Percentiles rank a stretch among this genome's conserved stretches.
Conservation (phyloP, 2,888 invertebrate species). For the Ophioninae sp. region DNA sequence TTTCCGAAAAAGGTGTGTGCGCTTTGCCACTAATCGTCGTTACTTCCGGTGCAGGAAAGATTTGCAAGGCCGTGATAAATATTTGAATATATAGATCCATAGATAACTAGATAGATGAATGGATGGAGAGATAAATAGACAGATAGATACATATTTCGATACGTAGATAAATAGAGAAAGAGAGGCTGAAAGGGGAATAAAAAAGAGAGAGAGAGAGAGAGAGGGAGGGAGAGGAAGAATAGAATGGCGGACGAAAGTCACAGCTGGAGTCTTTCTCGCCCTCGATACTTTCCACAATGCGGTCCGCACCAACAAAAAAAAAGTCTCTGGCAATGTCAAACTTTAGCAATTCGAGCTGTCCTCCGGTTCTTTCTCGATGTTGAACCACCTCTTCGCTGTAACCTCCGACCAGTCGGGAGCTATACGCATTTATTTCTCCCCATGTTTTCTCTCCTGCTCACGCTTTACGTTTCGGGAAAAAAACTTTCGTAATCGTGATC, state of each 20-base stretch:
- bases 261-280: conserved; percentile 48
- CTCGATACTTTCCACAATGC: conserved; percentile 35
- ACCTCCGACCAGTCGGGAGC: no score
- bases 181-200: no score
- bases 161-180: no score
- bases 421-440: no score
- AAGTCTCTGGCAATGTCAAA: conserved; percentile 44
- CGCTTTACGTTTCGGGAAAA: background rate
- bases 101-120: no score
- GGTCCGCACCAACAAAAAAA: conserved; percentile 20
- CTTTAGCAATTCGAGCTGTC: conserved; percentile 49
- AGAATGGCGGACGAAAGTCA: conserved; percentile 42
- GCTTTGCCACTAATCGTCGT: no score
- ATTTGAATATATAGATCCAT: no score
- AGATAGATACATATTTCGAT: no score
- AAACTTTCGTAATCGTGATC: background rate
- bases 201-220: no score
- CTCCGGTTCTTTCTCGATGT: background rate
- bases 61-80: background rate
- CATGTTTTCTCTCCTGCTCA: no score
- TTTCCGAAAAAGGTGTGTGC: no score
- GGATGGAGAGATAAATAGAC: no score
- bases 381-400: background rate
- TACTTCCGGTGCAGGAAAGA: background rate
- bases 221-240: background rate